Conservation (phyloP, 2,113 vertebrate genomes). For the Helogale parvula region DNA sequence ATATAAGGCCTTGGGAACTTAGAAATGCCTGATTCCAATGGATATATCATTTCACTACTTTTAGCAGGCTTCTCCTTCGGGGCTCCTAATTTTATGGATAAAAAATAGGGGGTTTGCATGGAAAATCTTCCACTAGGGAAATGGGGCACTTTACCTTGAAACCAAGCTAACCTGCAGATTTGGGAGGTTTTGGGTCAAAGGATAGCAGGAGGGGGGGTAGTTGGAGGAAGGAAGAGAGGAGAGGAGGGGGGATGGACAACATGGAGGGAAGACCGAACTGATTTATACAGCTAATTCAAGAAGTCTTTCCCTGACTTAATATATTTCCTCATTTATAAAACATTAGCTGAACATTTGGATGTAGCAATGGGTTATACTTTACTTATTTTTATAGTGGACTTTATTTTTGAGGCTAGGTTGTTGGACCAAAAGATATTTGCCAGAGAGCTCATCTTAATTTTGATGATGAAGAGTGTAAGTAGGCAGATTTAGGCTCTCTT, state of each 20-base stretch:
- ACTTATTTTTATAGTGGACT: not conserved
- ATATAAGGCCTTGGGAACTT: not conserved
- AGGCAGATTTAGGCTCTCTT: not conserved
- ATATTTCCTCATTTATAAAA: not conserved
- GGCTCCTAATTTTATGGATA: not conserved
- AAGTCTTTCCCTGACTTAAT: not conserved
- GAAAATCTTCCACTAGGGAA: not conserved
- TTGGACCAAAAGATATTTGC: conserved; percentile 7
- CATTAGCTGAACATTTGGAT: too few species aligned
- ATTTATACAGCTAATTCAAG: not conserved
- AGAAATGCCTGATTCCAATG: not conserved
- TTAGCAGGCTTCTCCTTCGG: not conserved
- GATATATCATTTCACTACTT: not conserved
- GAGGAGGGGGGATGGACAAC: not conserved
- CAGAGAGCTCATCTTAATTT: not conserved
- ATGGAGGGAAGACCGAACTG: not conserved
- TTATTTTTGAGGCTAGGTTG: conserved; percentile 26
- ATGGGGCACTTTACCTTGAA: not conserved
- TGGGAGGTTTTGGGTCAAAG: not conserved
- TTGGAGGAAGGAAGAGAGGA: not conserved
- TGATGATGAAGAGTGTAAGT: not conserved
- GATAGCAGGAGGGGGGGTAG: not conserved
- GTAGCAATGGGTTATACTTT: not conserved
- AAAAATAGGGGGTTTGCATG: not conserved
- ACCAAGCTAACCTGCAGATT: not conserved